Evolutionary conservation across 2,888 invertebrate species (phyloP).

Genomic region (Tinea pellionella): DNA sequence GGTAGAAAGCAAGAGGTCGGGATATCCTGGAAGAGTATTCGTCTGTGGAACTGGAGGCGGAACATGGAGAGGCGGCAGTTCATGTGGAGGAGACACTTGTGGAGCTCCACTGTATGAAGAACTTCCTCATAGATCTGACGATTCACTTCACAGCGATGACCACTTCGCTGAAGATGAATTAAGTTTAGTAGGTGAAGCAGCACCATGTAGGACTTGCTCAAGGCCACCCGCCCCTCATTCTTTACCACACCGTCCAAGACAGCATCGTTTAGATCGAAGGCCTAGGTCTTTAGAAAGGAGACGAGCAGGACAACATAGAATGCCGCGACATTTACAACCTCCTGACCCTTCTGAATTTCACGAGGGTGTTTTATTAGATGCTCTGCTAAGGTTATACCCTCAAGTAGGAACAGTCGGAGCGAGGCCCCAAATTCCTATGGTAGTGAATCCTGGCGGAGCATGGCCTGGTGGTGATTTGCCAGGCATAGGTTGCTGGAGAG

Average conservation of each 20-base stretch:
- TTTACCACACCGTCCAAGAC: constrained; percentile 70
- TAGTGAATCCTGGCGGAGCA: constrained; percentile 72
- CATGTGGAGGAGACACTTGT: constrained; percentile 51
- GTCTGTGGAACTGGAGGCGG: constrained; percentile 68
- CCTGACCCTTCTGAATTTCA: constrained; percentile 84
- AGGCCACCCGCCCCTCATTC: constrained; percentile 60
- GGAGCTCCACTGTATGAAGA: constrained; percentile 87
- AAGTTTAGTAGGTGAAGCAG: constrained; percentile 63
- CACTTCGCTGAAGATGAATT: constrained; percentile 89
- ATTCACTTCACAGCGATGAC: constrained; percentile 78
- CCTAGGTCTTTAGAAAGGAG: constrained; percentile 66
- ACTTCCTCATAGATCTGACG: constrained; percentile 73
- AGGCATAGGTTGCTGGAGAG: constrained; percentile 71
- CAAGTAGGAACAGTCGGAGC: constrained; percentile 76
- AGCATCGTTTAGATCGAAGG: constrained; percentile 69
- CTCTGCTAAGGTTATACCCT: constrained; percentile 77
- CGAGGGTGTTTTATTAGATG: constrained; percentile 83
- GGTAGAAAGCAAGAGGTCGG: constrained; percentile 77
- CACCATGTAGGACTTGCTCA: constrained; percentile 60
- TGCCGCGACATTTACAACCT: constrained; percentile 69
- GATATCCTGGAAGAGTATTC: constrained; percentile 71
- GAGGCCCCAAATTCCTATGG: constrained; percentile 51
- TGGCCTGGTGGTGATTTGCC: constrained; percentile 75
- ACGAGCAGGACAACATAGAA: constrained; percentile 51
- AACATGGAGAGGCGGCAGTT: constrained; percentile 69